These are phyloP conservation scores for Mionectes olivaceus DNA, from an alignment of 2,797 vertebrate species.

Conservation along the genomic window DNA sequence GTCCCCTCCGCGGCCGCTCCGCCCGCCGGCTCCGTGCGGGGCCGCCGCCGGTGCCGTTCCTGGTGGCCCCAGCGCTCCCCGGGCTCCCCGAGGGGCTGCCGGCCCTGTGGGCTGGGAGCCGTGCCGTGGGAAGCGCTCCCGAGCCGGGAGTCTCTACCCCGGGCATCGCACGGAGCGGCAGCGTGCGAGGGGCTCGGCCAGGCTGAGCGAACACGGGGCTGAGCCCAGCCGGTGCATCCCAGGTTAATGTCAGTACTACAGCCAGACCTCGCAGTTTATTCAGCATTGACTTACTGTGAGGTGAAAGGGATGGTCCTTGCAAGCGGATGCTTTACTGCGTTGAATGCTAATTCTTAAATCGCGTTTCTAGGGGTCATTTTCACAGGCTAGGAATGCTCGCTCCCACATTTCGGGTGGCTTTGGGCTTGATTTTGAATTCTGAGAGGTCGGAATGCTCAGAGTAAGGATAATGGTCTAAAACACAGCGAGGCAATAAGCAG, in stretches of 20 bases:
- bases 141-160: not conserved
- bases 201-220: not conserved
- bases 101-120: not conserved
- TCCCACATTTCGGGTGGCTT: not conserved
- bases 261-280: not conserved
- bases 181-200: not conserved
- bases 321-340: not conserved
- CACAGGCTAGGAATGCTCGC: not conserved
- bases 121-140: not conserved
- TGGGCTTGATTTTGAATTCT: not conserved
- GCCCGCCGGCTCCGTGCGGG: not conserved
- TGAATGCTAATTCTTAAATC: not conserved
- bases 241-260: not conserved
- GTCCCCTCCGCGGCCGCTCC: not conserved
- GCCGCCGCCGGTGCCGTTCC: not conserved
- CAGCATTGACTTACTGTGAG: not conserved
- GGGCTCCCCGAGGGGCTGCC: not conserved
- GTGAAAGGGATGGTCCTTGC: not conserved
- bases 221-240: not conserved
- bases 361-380: not conserved
- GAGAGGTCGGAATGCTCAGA: not conserved
- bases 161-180: rapidly evolving
- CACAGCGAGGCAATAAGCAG: not conserved
- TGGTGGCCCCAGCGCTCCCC: not conserved
- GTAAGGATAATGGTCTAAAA: not conserved